Evolutionary conservation across 2,797 vertebrate genomes (phyloP).

Genomic region (Amblyopsis hoosieri): DNA sequence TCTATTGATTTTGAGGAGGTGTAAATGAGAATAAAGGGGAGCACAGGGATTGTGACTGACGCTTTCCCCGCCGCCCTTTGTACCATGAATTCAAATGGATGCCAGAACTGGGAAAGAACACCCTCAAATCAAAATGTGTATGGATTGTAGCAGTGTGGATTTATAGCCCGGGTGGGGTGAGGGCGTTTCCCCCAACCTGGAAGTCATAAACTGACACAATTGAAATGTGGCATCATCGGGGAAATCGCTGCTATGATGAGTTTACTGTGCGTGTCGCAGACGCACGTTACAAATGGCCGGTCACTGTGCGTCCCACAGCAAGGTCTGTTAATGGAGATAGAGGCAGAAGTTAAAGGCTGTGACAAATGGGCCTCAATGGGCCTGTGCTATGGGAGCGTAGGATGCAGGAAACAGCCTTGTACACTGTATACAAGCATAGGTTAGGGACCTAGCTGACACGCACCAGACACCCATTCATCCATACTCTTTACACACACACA

Average conservation of each 20-base stretch:
- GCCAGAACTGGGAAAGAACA: conserved; percentile 68
- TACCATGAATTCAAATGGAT: conserved; percentile 61
- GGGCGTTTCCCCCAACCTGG: conserved; percentile 45
- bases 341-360: conserved; percentile 59
- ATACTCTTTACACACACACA: too few species aligned
- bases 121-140: conserved; percentile 68
- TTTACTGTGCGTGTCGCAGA: conserved; percentile 45
- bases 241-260: conserved; percentile 52
- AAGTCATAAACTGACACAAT: conserved; percentile 69
- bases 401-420: conserved; percentile 23
- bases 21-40: conserved; percentile 29
- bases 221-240: conserved; percentile 50
- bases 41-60: conserved; percentile 50
- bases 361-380: conserved; percentile 55
- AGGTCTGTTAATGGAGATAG: conserved; percentile 61
- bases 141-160: conserved; percentile 63
- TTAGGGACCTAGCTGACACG: conserved; percentile 11
- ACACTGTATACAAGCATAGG: conserved; percentile 18
- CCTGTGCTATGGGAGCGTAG: conserved; percentile 1
- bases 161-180: conserved; percentile 43
- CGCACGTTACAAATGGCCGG: conserved; percentile 50
- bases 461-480: conserved; percentile 6
- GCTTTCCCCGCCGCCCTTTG: conserved; percentile 41
- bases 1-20: conserved; percentile 64
- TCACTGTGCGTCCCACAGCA: conserved; percentile 57